Evolutionary conservation across 1,140 invertebrate genomes (phyloP).

Genomic region (Microvelia longipes): DNA sequence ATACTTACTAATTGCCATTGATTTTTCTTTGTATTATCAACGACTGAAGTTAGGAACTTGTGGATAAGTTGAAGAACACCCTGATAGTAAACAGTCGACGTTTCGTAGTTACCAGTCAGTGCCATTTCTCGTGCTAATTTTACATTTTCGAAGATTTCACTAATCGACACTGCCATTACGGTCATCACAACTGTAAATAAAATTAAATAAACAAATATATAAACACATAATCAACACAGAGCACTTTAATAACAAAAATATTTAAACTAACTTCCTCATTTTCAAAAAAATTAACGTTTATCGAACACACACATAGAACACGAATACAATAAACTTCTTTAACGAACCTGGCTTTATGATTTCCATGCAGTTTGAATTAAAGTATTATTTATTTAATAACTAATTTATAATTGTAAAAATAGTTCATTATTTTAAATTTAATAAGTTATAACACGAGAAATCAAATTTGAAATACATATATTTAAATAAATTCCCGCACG

Average conservation of each 20-base stretch:
- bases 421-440: background rate
- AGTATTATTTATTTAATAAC: background rate
- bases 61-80: slow-evolving; percentile 82
- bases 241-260: background rate
- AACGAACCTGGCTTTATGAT: slow-evolving; percentile 9
- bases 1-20: slow-evolving; percentile 75
- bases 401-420: background rate
- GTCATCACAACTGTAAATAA: slow-evolving; percentile 24
- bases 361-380: slow-evolving; percentile 10
- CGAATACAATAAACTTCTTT: too few relatives aligned
- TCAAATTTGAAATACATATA: too few relatives aligned
- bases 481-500: too few relatives aligned
- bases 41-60: slow-evolving; percentile 61
- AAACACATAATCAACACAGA: background rate
- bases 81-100: slow-evolving; percentile 86
- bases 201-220: slow-evolving; percentile 2
- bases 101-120: slow-evolving; percentile 88
- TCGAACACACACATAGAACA: too few relatives aligned
- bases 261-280: background rate
- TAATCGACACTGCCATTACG: slow-evolving; percentile 62
- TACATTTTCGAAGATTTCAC: slow-evolving; percentile 80
- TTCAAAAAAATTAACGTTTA: slow-evolving; percentile 1
- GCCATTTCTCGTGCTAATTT: slow-evolving; percentile 88
- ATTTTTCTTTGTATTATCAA: slow-evolving; percentile 58
- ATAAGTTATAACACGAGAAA: too few relatives aligned